Conservation (phyloP, 2,113 vertebrate species). For the Procavia capensis region DNA sequence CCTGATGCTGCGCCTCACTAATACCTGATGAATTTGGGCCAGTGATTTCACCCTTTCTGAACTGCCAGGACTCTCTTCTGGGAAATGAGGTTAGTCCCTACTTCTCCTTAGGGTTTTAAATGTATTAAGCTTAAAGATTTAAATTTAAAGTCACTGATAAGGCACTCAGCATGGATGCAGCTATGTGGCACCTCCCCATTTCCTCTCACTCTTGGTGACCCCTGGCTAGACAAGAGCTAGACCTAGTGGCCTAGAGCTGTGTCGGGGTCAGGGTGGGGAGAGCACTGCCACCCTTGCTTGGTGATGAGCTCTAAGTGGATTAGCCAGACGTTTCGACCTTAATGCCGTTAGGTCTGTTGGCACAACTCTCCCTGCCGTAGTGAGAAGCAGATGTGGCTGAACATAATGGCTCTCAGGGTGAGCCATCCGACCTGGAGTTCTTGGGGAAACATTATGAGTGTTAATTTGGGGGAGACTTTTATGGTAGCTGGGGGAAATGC, state of each 20-base stretch:
- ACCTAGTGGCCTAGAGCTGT: neutral
- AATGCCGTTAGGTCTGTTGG: slow-evolving; percentile 82
- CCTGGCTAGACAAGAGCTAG: neutral
- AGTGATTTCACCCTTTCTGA: neutral
- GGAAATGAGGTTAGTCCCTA: neutral
- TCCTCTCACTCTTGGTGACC: slow-evolving; percentile 42
- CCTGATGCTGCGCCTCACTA: neutral
- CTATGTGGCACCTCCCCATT: neutral
- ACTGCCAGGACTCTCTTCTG: neutral
- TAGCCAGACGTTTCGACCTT: slow-evolving; percentile 55
- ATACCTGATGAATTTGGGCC: neutral
- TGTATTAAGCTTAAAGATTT: too few species aligned
- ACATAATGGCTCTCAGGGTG: slow-evolving; percentile 79
- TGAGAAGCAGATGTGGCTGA: slow-evolving; percentile 83
- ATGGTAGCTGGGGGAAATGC: slow-evolving; percentile 64
- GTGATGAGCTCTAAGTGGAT: slow-evolving; percentile 72
- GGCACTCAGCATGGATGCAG: neutral
- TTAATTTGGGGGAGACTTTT: slow-evolving; percentile 82
- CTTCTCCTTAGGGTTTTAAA: neutral
- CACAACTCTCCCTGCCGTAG: slow-evolving; percentile 70
- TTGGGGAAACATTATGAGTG: slow-evolving; percentile 76
- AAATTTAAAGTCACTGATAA: neutral
- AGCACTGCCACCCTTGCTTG: slow-evolving; percentile 47
- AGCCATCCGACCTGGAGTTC: slow-evolving; percentile 80
- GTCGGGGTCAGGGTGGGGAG: neutral